Base-by-base conservation (phyloP, 2,113 vertebrate species). In the Coreoperca whiteheadi region DNA sequence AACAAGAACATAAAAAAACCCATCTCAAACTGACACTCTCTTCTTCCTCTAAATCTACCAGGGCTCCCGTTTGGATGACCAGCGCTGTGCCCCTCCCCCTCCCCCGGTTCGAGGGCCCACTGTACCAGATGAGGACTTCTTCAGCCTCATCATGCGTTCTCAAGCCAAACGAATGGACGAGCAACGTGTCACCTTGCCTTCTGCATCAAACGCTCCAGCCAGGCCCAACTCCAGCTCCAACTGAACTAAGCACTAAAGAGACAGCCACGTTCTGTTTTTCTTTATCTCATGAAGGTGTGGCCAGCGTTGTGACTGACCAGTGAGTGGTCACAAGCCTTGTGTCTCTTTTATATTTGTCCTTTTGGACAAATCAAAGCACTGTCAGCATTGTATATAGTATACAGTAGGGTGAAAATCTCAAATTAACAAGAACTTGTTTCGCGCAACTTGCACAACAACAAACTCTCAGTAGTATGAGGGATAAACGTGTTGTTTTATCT, bases 91-190 rank as follows among this genome's bases (percentile, higher is more conserved):
- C 46, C 97, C 97, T n/a, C 98, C 97, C 10, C 87, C 96, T 15
- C 93, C 96, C 28, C 86, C 94, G 0, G 85, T 94, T 14, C 97
- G 96, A 81, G 97, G 97, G 20, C 95, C 96, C 21, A 99, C 98
- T 0, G 96, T 99, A 65, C 98, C 98, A 0, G 98, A 99, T 51
- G 98, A 99, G 91, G 98, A 99, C 92, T 99, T 99, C 85, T 98
- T 99, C 89, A 99, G 97, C 92, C 97, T 99, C 86, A 98, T 99
- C 92, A 93, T 98, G 92, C 96, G 97, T 77, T 98, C 98, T 1
- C 98, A 99, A 93, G 97, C 96, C 0, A 99, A 99, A 82, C 95
- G 98, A 69, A 98, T 99, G 97, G 98, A 99, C 71, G 98, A 99
- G 81, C 98, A 99, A 61, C 96, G 98, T 51, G 97, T 98, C 72